Percentiles rank a stretch among this genome's conserved stretches.
Conservation (phyloP, 2,888 invertebrate genomes). For the Parelbella ahira region DNA sequence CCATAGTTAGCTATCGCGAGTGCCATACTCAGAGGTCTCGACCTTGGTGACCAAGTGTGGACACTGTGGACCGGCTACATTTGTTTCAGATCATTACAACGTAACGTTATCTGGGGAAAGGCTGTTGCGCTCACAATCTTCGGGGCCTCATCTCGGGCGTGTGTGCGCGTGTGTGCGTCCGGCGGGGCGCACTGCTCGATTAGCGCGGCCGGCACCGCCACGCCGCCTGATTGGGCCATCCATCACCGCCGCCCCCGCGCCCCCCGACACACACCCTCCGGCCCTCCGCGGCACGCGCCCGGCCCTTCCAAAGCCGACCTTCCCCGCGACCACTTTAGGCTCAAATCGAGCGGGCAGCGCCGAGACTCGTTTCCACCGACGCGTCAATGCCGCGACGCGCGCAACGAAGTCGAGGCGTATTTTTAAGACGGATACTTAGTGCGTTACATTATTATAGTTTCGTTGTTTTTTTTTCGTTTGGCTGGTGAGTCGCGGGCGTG, state of each 20-base stretch:
- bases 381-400: constrained; percentile 69
- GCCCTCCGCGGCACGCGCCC: constrained; percentile 33
- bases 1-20: too few relatives aligned
- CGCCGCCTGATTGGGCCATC: constrained; percentile 81
- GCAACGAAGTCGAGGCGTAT: constrained; percentile 69
- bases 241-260: constrained; percentile 70
- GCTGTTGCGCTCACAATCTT: constrained; percentile 10
- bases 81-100: constrained; percentile 8
- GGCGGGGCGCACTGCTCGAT: constrained; percentile 71
- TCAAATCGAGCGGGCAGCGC: constrained; percentile 4
- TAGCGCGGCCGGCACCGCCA: constrained; percentile 73
- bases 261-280: constrained; percentile 48
- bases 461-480: constrained; percentile 73
- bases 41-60: constrained; percentile 2
- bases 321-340: constrained; percentile 25
- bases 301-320: constrained; percentile 41
- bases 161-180: constrained; percentile 50
- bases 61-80: too few relatives aligned
- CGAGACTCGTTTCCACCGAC: constrained; percentile 38
- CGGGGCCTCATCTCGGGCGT: constrained; percentile 32
- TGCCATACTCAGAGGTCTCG: background rate
- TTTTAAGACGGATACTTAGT: constrained; percentile 78
- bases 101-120: constrained; percentile 11
- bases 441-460: constrained; percentile 76
- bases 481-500: constrained; percentile 57